Evolutionary conservation across 2,797 vertebrate genomes (phyloP).

Genomic region (Cossypha niveicapilla): DNA sequence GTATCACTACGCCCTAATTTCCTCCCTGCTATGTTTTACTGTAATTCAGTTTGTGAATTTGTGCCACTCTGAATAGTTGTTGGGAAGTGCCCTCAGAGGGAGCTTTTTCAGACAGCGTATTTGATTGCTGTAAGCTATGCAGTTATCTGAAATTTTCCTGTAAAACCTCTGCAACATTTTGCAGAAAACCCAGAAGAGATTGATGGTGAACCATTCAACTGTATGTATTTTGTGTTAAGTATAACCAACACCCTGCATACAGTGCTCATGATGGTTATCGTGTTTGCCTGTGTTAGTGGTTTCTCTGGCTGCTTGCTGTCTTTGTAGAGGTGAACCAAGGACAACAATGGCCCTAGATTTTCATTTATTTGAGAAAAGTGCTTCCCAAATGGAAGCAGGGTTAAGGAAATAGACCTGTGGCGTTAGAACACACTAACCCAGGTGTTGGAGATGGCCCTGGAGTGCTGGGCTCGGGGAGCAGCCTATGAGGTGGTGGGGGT

Average conservation of each 20-base stretch:
- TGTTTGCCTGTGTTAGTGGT: neutral
- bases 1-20: accelerated
- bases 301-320: neutral
- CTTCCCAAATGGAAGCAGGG: neutral
- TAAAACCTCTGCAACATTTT: neutral
- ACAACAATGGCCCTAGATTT: neutral
- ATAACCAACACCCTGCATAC: neutral
- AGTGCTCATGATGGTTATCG: accelerated
- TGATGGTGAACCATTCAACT: neutral
- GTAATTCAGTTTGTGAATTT: neutral
- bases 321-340: neutral
- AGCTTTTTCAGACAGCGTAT: neutral
- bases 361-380: neutral
- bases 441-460: neutral
- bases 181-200: neutral
- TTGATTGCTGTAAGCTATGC: neutral
- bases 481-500: neutral
- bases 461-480: neutral
- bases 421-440: accelerated
- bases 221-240: neutral
- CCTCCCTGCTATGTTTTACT: neutral
- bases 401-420: neutral
- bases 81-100: neutral
- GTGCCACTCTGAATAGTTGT: neutral
- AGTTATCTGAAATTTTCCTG: neutral